Conservation (phyloP, 2,888 invertebrate species). For the Stenurella melanura region DNA sequence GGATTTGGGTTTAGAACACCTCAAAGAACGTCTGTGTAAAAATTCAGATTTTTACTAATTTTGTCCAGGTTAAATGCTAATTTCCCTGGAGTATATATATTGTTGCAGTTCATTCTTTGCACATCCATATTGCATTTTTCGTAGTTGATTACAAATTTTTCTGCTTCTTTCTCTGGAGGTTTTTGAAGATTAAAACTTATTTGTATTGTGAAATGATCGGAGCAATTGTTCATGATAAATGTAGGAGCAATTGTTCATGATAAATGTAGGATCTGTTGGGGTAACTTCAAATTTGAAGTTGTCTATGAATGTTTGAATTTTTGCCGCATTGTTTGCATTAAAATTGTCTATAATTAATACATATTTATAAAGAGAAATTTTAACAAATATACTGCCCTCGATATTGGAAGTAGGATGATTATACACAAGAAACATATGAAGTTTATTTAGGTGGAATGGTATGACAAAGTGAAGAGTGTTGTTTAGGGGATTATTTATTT, state of each 20-base stretch:
- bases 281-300: no score
- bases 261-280: no score
- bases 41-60: no score
- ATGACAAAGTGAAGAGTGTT: background rate
- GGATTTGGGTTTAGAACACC: no score
- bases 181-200: background rate
- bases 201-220: background rate
- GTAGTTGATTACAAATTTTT: background rate
- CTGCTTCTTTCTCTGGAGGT: background rate
- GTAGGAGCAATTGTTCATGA: no score
- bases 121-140: background rate
- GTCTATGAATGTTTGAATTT: no score
- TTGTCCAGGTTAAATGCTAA: no score
- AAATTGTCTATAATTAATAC: background rate
- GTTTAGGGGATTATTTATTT: background rate
- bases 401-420: background rate
- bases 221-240: no score
- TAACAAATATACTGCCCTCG: background rate
- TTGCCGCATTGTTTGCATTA: background rate
- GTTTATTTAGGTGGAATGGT: background rate
- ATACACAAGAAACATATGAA: no score
- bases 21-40: no score
- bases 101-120: background rate
- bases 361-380: background rate
- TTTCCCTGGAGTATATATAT: no score